These are phyloP conservation scores for Hippocampus mohnikei DNA, from an alignment of 2,113 vertebrate genomes.

Conservation along the genomic window DNA sequence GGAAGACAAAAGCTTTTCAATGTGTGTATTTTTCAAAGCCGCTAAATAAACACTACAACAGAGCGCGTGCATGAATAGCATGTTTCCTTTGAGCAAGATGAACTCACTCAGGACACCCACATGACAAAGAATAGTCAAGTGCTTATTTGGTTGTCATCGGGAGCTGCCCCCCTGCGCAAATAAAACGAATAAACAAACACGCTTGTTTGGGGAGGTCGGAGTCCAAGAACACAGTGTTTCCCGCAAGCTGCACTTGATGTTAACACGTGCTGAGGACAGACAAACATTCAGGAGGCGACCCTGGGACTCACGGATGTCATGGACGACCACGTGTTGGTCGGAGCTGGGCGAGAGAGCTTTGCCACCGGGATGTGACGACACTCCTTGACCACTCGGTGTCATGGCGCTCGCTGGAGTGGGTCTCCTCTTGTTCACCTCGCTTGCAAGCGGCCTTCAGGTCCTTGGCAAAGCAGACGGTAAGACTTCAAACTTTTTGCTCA, in stretches of 20 bases:
- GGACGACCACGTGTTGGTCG: background rate
- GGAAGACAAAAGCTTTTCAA: background rate
- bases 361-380: conserved; percentile 1
- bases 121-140: background rate
- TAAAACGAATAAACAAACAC: conserved; percentile 9
- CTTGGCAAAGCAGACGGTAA: conserved; percentile 49
- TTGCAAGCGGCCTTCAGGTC: conserved; percentile 47
- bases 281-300: background rate
- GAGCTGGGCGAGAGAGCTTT: background rate
- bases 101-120: background rate
- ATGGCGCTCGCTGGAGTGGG: conserved; percentile 26
- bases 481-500: background rate
- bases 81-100: background rate
- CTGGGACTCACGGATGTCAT: background rate
- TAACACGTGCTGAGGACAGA: background rate
- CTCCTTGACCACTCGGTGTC: conserved; percentile 17
- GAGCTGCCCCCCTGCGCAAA: background rate
- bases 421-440: conserved; percentile 31
- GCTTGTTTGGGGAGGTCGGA: conserved; percentile 30
- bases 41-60: background rate
- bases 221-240: conserved; percentile 29
- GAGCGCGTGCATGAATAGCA: background rate
- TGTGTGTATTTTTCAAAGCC: background rate
- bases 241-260: background rate
- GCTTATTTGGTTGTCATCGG: background rate